Conservation (phyloP, 1,140 invertebrate species). For the Polypedilum vanderplanki region DNA sequence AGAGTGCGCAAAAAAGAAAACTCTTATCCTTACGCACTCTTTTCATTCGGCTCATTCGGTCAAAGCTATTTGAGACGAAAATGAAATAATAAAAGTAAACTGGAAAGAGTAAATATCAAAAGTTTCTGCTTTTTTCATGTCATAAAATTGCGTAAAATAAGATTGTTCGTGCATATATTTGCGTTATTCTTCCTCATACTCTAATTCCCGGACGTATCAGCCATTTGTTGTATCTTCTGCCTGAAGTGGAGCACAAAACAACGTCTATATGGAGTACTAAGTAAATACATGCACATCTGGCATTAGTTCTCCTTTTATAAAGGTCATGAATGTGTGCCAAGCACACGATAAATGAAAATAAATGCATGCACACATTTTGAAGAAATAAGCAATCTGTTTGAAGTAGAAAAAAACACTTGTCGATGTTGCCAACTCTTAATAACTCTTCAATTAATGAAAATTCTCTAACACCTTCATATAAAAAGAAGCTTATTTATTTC, state of each 20-base stretch:
- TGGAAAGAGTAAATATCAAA: constrained; percentile 26
- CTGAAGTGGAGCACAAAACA: neutral
- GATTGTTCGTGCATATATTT: constrained; percentile 5
- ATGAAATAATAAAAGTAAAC: constrained; percentile 24
- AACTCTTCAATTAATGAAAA: too few relatives aligned
- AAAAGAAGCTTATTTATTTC: too few relatives aligned
- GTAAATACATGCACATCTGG: constrained; percentile 2
- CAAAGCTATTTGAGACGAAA: constrained; percentile 17
- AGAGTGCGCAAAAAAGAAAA: neutral
- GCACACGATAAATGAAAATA: too few relatives aligned
- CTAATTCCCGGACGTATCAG: neutral
- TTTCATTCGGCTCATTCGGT: constrained; percentile 1
- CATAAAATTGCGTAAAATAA: constrained; percentile 25
- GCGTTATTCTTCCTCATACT: neutral
- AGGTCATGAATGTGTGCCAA: neutral
- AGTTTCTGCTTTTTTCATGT: constrained; percentile 21
- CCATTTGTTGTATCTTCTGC: neutral
- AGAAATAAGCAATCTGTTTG: neutral
- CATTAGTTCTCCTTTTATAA: neutral
- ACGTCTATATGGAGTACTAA: neutral
- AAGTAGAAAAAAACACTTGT: neutral
- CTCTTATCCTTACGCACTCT: neutral
- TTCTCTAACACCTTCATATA: too few relatives aligned
- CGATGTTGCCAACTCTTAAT: neutral
- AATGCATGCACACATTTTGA: neutral